Evolutionary conservation across 2,888 invertebrate species (phyloP).

Genomic region (Octodonta nipae): DNA sequence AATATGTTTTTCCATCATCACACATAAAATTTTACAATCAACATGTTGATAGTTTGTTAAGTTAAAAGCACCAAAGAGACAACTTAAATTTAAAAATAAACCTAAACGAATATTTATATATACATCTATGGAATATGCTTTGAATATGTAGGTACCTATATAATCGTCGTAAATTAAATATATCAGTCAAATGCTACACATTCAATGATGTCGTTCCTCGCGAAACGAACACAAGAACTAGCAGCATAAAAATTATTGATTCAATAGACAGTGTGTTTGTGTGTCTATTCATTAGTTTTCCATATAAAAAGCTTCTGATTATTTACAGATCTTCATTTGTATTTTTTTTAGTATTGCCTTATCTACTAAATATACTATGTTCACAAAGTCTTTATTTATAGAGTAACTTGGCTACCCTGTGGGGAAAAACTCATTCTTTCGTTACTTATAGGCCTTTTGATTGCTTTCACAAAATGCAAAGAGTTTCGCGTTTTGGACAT

Average conservation of each 20-base stretch:
- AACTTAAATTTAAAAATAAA: constrained; percentile 25
- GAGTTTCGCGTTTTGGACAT: constrained; percentile 24
- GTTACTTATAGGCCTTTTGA: constrained; percentile 31
- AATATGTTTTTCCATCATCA: too few relatives aligned
- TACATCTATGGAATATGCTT: constrained; percentile 26
- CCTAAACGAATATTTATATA: constrained; percentile 25
- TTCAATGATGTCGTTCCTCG: constrained; percentile 15
- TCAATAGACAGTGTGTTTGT: constrained; percentile 20
- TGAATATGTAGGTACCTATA: constrained; percentile 18
- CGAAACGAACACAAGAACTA: constrained; percentile 25
- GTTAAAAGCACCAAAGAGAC: constrained; percentile 28
- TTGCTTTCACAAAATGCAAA: constrained; percentile 29
- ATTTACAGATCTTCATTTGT: constrained; percentile 29
- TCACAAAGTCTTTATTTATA: constrained; percentile 20
- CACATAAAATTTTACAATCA: constrained; percentile 1
- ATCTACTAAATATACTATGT: constrained; percentile 29
- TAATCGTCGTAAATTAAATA: constrained; percentile 19
- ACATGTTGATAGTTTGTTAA: constrained; percentile 23
- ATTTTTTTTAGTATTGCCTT: constrained; percentile 27
- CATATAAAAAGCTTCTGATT: constrained; percentile 37
- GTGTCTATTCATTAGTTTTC: constrained; percentile 27
- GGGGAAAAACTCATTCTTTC: constrained; percentile 20
- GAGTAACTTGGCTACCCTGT: constrained; percentile 29
- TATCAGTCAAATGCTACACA: constrained; percentile 24
- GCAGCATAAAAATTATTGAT: constrained; percentile 23